phyloP scores from a whole-genome alignment of 92 coral and sea anemone genomes.

The Hydrozoanthus gracilis region DNA sequence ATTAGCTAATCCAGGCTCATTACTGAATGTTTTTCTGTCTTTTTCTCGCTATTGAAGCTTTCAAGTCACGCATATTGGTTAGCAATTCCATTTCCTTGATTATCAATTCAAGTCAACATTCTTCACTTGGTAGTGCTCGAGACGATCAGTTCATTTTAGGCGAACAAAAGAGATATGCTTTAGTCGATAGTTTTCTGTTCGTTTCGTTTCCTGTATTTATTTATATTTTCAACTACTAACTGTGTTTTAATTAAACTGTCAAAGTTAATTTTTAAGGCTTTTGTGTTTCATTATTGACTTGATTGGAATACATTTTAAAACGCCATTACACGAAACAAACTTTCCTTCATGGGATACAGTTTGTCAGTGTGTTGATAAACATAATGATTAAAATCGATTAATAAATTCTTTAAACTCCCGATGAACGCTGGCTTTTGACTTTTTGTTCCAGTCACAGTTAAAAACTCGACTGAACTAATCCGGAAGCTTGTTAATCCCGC shows the following conservation, averaged over 20 bases:
- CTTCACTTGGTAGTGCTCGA: slow-evolving; percentile 19
- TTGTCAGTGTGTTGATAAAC: no score
- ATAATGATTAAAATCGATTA: no score
- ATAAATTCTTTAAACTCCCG: no score
- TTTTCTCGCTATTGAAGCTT: slow-evolving; percentile 15
- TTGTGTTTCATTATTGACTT: slow-evolving; percentile 17
- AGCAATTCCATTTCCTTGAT: neutral
- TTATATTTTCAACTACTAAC: slow-evolving; percentile 36
- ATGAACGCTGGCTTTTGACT: no score
- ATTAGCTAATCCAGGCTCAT: slow-evolving; percentile 44
- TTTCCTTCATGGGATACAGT: no score
- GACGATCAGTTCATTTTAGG: slow-evolving; percentile 18
- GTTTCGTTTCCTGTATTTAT: slow-evolving; percentile 37
- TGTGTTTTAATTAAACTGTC: slow-evolving; percentile 49
- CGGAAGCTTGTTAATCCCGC: slow-evolving; percentile 9
- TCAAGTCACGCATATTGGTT: slow-evolving; percentile 17
- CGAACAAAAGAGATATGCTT: slow-evolving; percentile 36
- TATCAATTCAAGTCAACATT: neutral
- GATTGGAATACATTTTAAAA: neutral
- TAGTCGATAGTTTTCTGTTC: slow-evolving; percentile 10
- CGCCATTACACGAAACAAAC: no score
- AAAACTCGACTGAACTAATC: neutral
- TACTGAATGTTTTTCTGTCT: slow-evolving; percentile 28
- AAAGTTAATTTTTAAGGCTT: neutral
- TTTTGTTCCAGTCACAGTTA: neutral